These are phyloP conservation scores for Calliopsis andreniformis DNA, from an alignment of 1,140 invertebrate species.

Conservation along the genomic window DNA sequence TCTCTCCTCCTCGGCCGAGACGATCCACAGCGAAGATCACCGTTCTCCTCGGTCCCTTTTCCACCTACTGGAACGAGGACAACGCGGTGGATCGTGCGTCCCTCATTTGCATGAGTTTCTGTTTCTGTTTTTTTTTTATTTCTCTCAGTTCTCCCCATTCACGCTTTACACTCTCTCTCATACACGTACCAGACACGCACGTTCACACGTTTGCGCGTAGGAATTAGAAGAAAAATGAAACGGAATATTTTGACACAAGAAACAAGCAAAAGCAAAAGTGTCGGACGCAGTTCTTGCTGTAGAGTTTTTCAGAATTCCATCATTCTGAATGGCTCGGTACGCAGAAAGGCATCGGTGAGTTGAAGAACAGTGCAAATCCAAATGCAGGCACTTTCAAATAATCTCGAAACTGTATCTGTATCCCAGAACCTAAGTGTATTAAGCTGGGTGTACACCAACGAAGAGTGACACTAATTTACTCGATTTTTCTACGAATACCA, in stretches of 20 bases:
- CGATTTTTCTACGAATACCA: too few relatives aligned
- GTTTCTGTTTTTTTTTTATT: background rate
- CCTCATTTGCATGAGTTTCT: slow-evolving; percentile 53
- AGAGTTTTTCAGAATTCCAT: background rate
- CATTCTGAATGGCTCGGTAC: too few relatives aligned
- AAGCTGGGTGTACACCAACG: too few relatives aligned
- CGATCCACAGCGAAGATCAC: slow-evolving; percentile 39
- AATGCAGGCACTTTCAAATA: too few relatives aligned
- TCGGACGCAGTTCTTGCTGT: background rate
- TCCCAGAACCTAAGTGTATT: too few relatives aligned
- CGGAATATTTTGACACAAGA: background rate
- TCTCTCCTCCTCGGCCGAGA: slow-evolving; percentile 14
- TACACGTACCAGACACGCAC: background rate
- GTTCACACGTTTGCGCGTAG: background rate
- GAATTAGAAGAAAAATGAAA: background rate
- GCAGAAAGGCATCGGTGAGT: too few relatives aligned
- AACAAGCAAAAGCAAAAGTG: background rate
- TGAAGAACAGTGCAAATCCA: too few relatives aligned
- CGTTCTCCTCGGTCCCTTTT: background rate
- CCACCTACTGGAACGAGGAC: slow-evolving; percentile 16
- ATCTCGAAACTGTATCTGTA: too few relatives aligned
- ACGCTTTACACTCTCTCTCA: slow-evolving; percentile 24
- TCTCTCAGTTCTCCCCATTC: background rate
- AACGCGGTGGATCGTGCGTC: slow-evolving; percentile 40
- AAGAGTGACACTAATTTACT: too few relatives aligned